Base-by-base conservation (phyloP, 2,888 invertebrate species). In the Pelosia muscerda region DNA sequence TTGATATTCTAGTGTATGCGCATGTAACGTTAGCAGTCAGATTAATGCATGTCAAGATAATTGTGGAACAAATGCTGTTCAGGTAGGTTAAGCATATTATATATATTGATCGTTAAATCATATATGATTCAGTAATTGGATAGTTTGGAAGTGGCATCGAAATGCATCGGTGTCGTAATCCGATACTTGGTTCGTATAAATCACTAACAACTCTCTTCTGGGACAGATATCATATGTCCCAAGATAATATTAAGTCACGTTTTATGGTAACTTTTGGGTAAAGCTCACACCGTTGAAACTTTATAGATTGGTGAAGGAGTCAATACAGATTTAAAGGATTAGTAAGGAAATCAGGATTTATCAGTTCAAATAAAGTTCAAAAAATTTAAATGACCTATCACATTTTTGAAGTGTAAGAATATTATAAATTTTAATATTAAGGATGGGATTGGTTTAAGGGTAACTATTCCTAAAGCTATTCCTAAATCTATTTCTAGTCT, bases 401-500 rank as follows among this genome's bases (percentile, higher is more conserved):
- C 19, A 38, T 38, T 59, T 59, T 55, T 25, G 15, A 49, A 19
- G 2, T 42, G 42, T 42, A 19, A 42, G 19, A 19, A 42, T 3
- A 19, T 42, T 19, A 1, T 19, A 53, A 0, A 38, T 28, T 60
- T 53, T 55, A 49, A 42, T 42, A 1, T 42, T 26, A 10, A 8
- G 10, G 22, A 38, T 66, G 72, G 74, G 76, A 73, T 77, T 70
- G 78, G 75, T 77, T 67, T 82, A 66, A 84, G 85, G 87, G 81
- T 79, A 77, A 81, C 91, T 92, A 92, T 83, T 23, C 25, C 25
- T 55, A 53, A 22, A 34, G 6, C 63, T 63, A 63, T 54, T 86
- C 88, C 92, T 92, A 93, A 86, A 85, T 81, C 94, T 94, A 94
- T 85, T 73, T 84, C 95, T 95, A 95, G 86, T 84, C 94, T 94